Evolutionary conservation across 1,140 invertebrate species (phyloP), one percentile per base, ranked within the genome.

Genomic region (Anadara kagoshimensis): DNA sequence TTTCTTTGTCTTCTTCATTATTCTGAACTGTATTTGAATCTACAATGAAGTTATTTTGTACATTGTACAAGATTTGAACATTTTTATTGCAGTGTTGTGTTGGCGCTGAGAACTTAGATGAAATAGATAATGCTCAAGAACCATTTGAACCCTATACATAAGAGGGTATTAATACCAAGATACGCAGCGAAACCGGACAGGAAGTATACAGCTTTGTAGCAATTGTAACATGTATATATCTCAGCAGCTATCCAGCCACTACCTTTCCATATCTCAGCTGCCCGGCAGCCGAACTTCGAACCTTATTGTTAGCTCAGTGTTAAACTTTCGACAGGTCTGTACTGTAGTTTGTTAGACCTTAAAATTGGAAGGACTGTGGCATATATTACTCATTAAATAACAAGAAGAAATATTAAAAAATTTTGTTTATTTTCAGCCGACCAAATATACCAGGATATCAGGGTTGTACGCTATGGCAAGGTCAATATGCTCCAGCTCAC

Each of bases 391-490:
- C 7, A 36, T 3, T 36, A 36, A 36, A 36, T 24, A n/a, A 18
- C 3, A 29, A n/a, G 24, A 7, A 49, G 16, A 36, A 36, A 3
- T 36, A 36, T 7, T 36, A 3, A 3, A 3, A 36, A 36, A 3
- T 36, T 22, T 51, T 41, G 4, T 22, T 54, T 63, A 12, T 26
- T 83, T 79, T 26, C 78, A 88, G 86, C 54, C 85, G 85, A 56
- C 86, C 86, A 5, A 87, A 88, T 45, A 88, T 88, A 47, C 86
- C 85, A 24, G 77, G 82, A 16, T 88, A 88, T 57, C 67, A 65
- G 12, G 86, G 85, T 20, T 85, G 85, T 75, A 85, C 85, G 11
- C 68, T 83, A 45, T 87, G 76, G 74, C 76, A 77, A 69, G 83
- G 83, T 18, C 65, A 62, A 7, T 86, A 84, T 73, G 76, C 76